Evolutionary conservation across 1,140 invertebrate species (phyloP), one percentile per base, ranked within the genome.

Genomic region (Hycleus phaleratus): DNA sequence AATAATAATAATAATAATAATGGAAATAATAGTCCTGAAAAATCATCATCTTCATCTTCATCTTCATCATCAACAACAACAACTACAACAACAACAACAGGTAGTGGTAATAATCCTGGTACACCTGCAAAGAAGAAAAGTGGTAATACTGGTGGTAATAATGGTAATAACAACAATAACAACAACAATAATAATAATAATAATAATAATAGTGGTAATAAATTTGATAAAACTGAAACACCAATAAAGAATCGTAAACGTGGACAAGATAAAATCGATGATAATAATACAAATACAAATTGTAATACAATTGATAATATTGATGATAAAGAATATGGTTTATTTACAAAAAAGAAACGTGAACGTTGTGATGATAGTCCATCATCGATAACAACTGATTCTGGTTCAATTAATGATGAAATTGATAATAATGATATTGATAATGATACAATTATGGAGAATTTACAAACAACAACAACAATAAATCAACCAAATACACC

Each of bases 351-450:
- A 66, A 88, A 88, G 68, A 87, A 87, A 71, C 80, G 84, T 52
- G 85, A 87, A 62, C 72, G 85, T 46, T 74, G 79, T 11, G 81
- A 18, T 18, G 18, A 82, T 58, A 91, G 88, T 75, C 88, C 90
- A 8, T 83, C 85, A 70, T 91, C 87, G 67, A 77, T 89, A 45
- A 89, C 87, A 24, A 87, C 88, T 46, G 89, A 91, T 68, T 88
- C 86, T 52, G 87, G 86, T 62, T 84, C 86, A 18, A 81, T 86
- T 26, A 84, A 87, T 73, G 88, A 91, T 71, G 88, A 90, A 65
- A 81, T 78, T 6, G 87, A 89, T 66, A 80, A 73, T 70, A 75
- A 72, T 54, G 79, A 83, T 58, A 74, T 81, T 69, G 78, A 86
- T 73, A 72, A 78, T 67, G 79, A 81, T 74, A 68, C 77, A 61